These are phyloP conservation scores for Ursus arctos DNA, from an alignment of 2,113 vertebrate species.

Conservation along the genomic window DNA sequence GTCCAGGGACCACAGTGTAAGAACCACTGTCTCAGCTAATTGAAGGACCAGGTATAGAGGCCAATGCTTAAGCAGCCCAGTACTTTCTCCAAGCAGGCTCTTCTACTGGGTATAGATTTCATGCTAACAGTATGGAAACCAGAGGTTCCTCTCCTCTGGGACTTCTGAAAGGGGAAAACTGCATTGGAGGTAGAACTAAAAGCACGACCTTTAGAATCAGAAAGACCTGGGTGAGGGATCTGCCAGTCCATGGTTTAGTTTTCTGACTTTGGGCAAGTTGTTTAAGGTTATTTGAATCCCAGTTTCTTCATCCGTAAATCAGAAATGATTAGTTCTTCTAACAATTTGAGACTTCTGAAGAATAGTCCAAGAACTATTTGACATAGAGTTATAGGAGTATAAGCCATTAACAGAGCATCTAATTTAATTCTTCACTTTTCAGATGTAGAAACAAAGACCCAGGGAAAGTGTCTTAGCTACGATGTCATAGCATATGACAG, in stretches of 20 bases:
- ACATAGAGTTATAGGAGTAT: background rate
- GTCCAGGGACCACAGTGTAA: background rate
- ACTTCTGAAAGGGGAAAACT: background rate
- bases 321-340: background rate
- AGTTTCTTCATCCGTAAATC: conserved; percentile 10
- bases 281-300: background rate
- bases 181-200: background rate
- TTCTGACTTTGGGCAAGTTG: background rate
- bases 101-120: background rate
- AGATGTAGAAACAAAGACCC: background rate
- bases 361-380: background rate
- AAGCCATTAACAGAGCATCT: background rate
- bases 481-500: background rate
- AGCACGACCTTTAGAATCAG: background rate
- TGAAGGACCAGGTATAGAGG: background rate
- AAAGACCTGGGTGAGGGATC: background rate
- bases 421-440: conserved; percentile 40
- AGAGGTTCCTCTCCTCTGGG: background rate
- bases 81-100: background rate
- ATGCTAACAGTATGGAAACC: background rate
- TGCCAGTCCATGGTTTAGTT: background rate
- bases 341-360: background rate
- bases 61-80: background rate
- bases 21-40: background rate
- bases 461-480: background rate